Evolutionary conservation across 2,888 invertebrate species (phyloP), one percentile per base, ranked within the genome.

Genomic region (Elgonia sp.): DNA sequence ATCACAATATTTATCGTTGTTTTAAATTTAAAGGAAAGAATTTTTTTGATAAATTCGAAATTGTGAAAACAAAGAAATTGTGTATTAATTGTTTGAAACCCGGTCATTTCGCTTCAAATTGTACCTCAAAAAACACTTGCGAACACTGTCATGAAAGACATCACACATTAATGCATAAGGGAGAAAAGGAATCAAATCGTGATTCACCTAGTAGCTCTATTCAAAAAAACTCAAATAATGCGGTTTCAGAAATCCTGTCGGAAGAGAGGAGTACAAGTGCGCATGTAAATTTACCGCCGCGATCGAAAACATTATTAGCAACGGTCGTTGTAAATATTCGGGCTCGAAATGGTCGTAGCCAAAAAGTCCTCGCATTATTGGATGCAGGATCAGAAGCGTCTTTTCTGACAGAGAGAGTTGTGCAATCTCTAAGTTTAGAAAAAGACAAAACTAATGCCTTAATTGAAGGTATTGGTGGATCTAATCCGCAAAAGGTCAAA

Each of bases 121-220:
- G 53, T 14, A 4, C 12, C 5, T 53, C 53, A 14, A 53, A 53
- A 10, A 14, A 5, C 12, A 21, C 10, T 29, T 70, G 70, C 53
- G 9, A 29, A 14, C 14, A 53, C 50, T 70, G 70, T 53, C 12
- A 9, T 16, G 12, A 50, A 53, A 50, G n/a, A 8, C 70, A 70
- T 70, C 14, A 20, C 53, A 53, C 70, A 2, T 53, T 70, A 53
- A 53, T 70, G 8, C 70, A 70, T 21, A 18, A 7, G n/a, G 9
- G n/a, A 6, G 42, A 42, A 10, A 42, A 10, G 42, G 10, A 42
- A 42, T n/a, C n/a, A n/a, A n/a, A n/a, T n/a, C n/a, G n/a, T n/a
- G n/a, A n/a, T n/a, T n/a, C n/a, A n/a, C n/a, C n/a, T n/a, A n/a
- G n/a, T n/a, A n/a, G n/a, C n/a, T n/a, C n/a, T n/a, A n/a, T n/a